Conservation (phyloP, 2,797 vertebrate species). For the Ciconia nigra region DNA sequence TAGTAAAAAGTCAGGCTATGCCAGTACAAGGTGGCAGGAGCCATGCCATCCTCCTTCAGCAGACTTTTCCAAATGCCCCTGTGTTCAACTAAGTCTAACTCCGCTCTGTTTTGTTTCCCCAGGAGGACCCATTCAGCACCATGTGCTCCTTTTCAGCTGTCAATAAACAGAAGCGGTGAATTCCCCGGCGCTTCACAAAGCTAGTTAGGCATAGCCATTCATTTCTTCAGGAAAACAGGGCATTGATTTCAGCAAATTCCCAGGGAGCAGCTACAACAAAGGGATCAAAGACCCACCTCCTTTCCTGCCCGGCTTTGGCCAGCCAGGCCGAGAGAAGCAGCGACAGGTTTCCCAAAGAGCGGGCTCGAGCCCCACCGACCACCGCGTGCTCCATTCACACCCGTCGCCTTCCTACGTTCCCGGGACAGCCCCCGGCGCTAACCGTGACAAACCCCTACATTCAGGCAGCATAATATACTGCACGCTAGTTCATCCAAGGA, state of each 20-base stretch:
- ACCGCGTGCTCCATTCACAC: constrained; percentile 65
- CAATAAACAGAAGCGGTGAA: constrained; percentile 78
- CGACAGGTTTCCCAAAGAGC: constrained; percentile 66
- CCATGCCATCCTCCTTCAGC: constrained; percentile 43
- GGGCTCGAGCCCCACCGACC: constrained; percentile 50
- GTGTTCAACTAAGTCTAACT: constrained; percentile 74
- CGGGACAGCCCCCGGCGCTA: constrained; percentile 60
- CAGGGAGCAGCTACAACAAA: constrained; percentile 77
- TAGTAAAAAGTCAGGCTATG: neutral
- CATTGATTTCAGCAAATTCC: constrained; percentile 80
- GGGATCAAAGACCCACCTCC: constrained; percentile 80
- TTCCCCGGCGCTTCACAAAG: constrained; percentile 73
- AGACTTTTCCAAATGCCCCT: constrained; percentile 69
- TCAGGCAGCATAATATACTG: constrained; percentile 72
- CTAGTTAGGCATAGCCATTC: constrained; percentile 79
- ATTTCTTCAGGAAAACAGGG: constrained; percentile 77
- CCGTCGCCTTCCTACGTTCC: constrained; percentile 63
- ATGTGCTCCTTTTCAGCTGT: constrained; percentile 79
- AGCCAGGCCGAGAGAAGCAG: constrained; percentile 61
- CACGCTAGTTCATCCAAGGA: constrained; percentile 73
- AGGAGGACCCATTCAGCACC: constrained; percentile 75
- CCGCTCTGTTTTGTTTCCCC: constrained; percentile 74
- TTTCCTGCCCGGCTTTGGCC: constrained; percentile 63
- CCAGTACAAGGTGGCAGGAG: constrained; percentile 62
- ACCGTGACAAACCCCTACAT: constrained; percentile 72